Percentiles rank a stretch among this genome's conserved stretches.
These are phyloP conservation scores for Hapalemur alaotrensis DNA, from an alignment of 2,797 vertebrate species.

Conservation along the genomic window DNA sequence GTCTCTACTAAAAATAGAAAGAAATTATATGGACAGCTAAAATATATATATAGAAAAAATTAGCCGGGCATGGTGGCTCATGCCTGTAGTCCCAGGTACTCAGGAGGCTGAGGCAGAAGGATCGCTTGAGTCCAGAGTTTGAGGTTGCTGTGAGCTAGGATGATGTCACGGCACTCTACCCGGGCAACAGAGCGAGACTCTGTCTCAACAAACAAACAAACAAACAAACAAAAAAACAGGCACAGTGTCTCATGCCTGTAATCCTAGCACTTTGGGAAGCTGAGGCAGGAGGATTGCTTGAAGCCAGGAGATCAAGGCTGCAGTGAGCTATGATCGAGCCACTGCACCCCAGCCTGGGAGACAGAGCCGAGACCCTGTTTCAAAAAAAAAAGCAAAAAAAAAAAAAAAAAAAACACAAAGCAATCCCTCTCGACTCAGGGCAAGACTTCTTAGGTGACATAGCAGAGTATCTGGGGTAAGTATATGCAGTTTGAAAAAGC, in stretches of 20 bases:
- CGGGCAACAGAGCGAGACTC: too few relatives aligned
- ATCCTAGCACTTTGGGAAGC: not conserved
- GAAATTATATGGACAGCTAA: too few relatives aligned
- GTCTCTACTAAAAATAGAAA: too few relatives aligned
- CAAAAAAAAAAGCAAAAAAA: not conserved
- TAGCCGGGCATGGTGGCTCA: too few relatives aligned
- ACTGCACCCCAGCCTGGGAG: not conserved
- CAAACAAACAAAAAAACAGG: not conserved
- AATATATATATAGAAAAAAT: too few relatives aligned
- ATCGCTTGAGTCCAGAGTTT: too few relatives aligned
- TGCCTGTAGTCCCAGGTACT: too few relatives aligned
- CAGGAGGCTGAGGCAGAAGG: too few relatives aligned
- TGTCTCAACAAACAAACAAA: too few relatives aligned
- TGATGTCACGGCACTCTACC: too few relatives aligned
- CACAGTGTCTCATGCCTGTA: not conserved
- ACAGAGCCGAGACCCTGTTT: not conserved
- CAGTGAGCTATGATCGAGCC: not conserved
- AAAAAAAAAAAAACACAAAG: not conserved
- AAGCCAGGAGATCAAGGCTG: not conserved
- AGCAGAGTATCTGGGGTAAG: constrained; percentile 49
- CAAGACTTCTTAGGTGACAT: constrained; percentile 42
- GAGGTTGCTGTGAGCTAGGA: too few relatives aligned
- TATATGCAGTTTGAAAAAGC: not conserved
- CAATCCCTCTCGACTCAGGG: not conserved
- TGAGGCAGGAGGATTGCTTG: not conserved